phyloP scores from a whole-genome alignment of 1,140 invertebrate genomes.

The Drosophila mojavensis region DNA sequence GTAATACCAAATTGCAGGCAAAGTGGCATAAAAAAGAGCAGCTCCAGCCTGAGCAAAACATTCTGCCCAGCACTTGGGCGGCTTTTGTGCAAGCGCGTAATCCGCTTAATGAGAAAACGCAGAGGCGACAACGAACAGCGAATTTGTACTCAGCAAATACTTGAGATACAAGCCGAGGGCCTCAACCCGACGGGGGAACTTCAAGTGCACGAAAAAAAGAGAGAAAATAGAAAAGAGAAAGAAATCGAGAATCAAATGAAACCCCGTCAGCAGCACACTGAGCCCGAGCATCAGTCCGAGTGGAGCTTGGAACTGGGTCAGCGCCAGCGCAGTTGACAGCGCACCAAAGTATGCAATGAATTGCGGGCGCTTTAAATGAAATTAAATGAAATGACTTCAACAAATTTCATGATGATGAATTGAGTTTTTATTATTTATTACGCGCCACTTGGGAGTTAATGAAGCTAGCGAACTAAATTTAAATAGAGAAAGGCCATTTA shows the following conservation, averaged over 20 bases:
- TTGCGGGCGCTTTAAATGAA: conserved; percentile 64
- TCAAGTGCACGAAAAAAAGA: conserved; percentile 4
- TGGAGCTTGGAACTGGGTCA: conserved; percentile 53
- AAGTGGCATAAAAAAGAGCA: conserved; percentile 11
- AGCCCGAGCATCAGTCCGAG: conserved; percentile 11
- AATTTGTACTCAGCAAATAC: conserved; percentile 75
- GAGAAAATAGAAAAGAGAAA: no score
- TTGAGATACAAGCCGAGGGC: conserved; percentile 52
- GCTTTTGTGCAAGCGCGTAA: conserved; percentile 63
- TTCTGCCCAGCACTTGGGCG: conserved; percentile 43
- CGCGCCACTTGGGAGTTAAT: conserved; percentile 32
- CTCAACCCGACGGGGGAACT: conserved; percentile 9
- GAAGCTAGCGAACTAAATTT: conserved; percentile 12
- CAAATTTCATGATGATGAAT: conserved; percentile 52
- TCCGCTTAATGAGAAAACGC: conserved; percentile 79
- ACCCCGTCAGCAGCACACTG: conserved; percentile 20
- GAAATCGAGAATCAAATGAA: background rate
- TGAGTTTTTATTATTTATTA: conserved; percentile 56
- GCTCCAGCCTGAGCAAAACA: conserved; percentile 46
- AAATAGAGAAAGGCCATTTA: background rate
- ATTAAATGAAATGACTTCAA: conserved; percentile 50
- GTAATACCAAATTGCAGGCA: conserved; percentile 57
- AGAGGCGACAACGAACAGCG: conserved; percentile 73
- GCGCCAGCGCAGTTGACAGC: conserved; percentile 48
- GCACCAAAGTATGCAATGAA: conserved; percentile 73